phyloP scores from a whole-genome alignment of 2,797 vertebrate species.

The Anabacerthia variegaticeps region DNA sequence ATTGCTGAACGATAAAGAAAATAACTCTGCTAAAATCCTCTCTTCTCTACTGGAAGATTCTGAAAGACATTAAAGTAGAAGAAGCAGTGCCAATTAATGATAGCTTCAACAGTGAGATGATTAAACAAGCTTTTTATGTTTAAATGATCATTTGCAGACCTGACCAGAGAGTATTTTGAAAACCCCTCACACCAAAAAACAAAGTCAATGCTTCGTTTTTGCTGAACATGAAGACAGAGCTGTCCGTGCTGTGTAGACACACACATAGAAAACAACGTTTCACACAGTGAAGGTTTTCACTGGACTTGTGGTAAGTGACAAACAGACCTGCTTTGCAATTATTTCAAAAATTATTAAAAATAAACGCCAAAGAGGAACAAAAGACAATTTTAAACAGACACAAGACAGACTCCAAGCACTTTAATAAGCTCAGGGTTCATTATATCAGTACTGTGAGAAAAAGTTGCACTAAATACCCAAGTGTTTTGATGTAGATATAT shows the following conservation, averaged over 20 bases:
- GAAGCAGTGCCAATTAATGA: neutral
- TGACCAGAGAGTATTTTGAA: neutral
- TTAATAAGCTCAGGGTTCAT: neutral
- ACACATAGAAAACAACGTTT: neutral
- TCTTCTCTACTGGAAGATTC: neutral
- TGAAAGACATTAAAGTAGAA: neutral
- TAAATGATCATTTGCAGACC: neutral
- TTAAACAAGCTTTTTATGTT: neutral
- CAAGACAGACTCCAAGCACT: neutral
- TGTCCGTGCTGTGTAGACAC: neutral
- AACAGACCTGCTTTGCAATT: neutral
- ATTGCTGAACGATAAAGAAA: constrained; percentile 50
- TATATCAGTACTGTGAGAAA: neutral
- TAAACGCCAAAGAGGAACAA: neutral
- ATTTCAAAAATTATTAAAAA: neutral
- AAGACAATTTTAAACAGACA: neutral
- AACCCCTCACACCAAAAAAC: neutral
- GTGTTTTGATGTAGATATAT: neutral
- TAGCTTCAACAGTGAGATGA: neutral
- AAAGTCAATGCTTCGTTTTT: neutral
- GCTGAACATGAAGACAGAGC: neutral
- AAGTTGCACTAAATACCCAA: neutral
- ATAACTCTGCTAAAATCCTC: neutral
- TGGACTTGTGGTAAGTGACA: neutral
- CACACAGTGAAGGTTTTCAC: neutral